These are phyloP conservation scores for Ormyrus rosae DNA, from an alignment of 2,888 invertebrate species.

Conservation along the genomic window DNA sequence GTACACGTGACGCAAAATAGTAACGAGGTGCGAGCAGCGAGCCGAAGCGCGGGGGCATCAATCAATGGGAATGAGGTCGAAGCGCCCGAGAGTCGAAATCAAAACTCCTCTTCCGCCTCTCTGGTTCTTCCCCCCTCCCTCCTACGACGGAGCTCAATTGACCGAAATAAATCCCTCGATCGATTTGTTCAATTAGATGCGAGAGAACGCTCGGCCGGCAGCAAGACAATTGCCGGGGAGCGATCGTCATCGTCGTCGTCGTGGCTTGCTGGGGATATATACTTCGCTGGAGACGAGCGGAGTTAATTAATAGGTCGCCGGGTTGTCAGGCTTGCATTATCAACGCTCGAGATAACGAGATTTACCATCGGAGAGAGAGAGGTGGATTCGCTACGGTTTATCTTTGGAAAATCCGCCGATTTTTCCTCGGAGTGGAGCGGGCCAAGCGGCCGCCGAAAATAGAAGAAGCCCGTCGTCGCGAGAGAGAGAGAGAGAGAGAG, in stretches of 20 bases:
- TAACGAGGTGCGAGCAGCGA: not conserved
- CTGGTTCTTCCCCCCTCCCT: not conserved
- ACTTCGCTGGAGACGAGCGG: too few species aligned
- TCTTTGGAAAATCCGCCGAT: too few species aligned
- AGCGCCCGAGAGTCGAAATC: slow-evolving; percentile 1
- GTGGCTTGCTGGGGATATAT: too few species aligned
- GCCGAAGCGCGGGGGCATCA: too few species aligned
- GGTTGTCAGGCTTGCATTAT: too few species aligned
- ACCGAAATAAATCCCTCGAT: slow-evolving; percentile 31
- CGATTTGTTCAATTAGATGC: slow-evolving; percentile 31
- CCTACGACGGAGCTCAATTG: not conserved
- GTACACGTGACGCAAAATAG: slow-evolving; percentile 9
- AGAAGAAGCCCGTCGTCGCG: not conserved
- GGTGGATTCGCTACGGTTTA: too few species aligned
- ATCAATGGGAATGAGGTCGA: too few species aligned
- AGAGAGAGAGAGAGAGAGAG: not conserved
- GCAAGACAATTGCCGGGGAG: slow-evolving; percentile 3
- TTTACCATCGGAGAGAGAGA: not conserved
- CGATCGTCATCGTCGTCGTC: not conserved
- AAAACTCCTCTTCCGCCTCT: slow-evolving; percentile 1
- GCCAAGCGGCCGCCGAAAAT: too few species aligned
- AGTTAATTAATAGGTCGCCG: too few species aligned
- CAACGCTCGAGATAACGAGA: too few species aligned
- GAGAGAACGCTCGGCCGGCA: not conserved
- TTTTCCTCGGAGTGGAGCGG: too few species aligned